Conservation (phyloP, 2,888 invertebrate genomes). For the Hyalella azteca region DNA sequence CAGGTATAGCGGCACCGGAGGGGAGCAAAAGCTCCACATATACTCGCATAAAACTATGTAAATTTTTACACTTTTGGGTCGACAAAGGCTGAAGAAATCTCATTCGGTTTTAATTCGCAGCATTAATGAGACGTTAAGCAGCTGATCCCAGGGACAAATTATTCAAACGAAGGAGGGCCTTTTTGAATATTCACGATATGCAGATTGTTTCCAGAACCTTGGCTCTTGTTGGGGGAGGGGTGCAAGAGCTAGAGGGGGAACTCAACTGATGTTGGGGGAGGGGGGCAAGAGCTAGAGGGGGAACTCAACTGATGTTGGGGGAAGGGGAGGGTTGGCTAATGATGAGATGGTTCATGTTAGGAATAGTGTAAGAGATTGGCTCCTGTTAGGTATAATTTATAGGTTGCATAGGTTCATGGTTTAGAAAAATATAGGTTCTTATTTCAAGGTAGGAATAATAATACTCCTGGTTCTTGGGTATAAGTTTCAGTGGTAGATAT, state of each 20-base stretch:
- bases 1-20: background rate
- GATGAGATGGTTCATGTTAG: too few species aligned
- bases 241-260: background rate
- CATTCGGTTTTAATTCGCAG: slow-evolving; percentile 34
- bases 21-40: slow-evolving; percentile 8
- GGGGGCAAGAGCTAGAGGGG: background rate
- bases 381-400: too few species aligned
- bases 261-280: background rate
- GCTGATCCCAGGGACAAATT: slow-evolving; percentile 36
- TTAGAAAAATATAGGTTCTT: too few species aligned
- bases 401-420: too few species aligned
- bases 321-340: background rate
- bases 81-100: slow-evolving; percentile 28
- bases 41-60: slow-evolving; percentile 27
- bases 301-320: background rate
- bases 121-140: slow-evolving; percentile 37
- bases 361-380: too few species aligned
- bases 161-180: slow-evolving; percentile 32
- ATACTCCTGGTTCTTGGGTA: too few species aligned
- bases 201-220: slow-evolving; percentile 24
- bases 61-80: slow-evolving; percentile 25
- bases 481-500: too few species aligned
- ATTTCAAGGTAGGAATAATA: too few species aligned
- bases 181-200: slow-evolving; percentile 29
- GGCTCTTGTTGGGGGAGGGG: background rate